A percentile compares a stretch with the other conserved stretches of the same genome.
Evolutionary conservation across 2,888 invertebrate species (phyloP).

Genomic region (Chloroclysta siterata): DNA sequence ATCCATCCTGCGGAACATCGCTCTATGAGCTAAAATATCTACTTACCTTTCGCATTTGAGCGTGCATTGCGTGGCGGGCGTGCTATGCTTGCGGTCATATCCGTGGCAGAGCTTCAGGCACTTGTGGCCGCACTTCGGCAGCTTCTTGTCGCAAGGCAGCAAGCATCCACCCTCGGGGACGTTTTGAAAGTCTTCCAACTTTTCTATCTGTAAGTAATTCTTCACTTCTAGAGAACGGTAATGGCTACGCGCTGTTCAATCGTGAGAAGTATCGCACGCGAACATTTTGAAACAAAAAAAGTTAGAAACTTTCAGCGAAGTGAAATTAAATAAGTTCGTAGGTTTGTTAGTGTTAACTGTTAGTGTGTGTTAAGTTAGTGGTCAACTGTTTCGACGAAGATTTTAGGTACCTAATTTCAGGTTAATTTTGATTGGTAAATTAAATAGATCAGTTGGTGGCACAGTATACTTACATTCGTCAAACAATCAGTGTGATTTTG

Average conservation of each 20-base stretch:
- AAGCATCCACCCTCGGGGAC: constrained; percentile 87
- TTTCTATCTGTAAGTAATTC: constrained; percentile 51
- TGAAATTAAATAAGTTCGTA: too few relatives aligned
- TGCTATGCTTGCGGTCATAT: constrained; percentile 79
- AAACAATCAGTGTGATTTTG: constrained; percentile 74
- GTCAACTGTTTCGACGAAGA: too few relatives aligned
- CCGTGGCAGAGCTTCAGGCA: constrained; percentile 87
- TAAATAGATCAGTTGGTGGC: neutral
- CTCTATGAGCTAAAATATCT: neutral
- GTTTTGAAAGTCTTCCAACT: constrained; percentile 70
- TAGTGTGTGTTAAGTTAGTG: too few relatives aligned
- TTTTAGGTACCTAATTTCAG: too few relatives aligned
- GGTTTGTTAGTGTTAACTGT: too few relatives aligned
- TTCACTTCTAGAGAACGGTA: neutral
- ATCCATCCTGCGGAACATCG: too few relatives aligned
- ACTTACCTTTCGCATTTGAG: constrained; percentile 77
- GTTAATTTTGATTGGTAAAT: too few relatives aligned
- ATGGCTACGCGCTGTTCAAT: too few relatives aligned
- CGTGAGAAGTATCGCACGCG: too few relatives aligned
- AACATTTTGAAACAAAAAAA: too few relatives aligned
- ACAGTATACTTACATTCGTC: constrained; percentile 60
- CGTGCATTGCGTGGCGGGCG: constrained; percentile 67
- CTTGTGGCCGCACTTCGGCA: constrained; percentile 85
- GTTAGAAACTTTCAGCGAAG: too few relatives aligned
- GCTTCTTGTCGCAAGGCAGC: constrained; percentile 73